Conservation (phyloP, 2,888 invertebrate genomes). For the Ceriagrion tenellum region DNA sequence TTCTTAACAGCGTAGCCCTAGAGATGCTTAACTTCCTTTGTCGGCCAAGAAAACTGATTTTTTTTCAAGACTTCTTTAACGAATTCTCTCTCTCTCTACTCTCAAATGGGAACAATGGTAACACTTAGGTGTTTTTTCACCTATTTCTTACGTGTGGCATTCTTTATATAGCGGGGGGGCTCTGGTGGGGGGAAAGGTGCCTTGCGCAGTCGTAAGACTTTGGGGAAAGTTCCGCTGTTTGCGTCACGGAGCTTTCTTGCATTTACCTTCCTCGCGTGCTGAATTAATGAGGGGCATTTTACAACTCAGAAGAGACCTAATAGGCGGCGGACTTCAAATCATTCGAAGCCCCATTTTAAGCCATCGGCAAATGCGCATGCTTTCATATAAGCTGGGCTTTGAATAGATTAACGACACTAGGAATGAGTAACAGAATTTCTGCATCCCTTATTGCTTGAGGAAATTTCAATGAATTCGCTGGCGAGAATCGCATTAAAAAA, state of each 20-base stretch:
- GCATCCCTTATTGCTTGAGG: no score
- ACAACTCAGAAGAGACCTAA: no score
- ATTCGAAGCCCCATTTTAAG: no score
- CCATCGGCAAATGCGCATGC: no score
- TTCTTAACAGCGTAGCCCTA: conserved; percentile 28
- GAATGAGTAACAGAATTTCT: no score
- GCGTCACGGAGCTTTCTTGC: neutral
- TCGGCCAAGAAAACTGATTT: neutral
- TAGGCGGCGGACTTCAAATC: no score
- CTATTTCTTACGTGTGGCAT: neutral
- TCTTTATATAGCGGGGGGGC: neutral
- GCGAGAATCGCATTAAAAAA: no score
- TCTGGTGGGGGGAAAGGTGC: neutral
- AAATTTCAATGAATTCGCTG: no score
- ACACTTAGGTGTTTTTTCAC: neutral
- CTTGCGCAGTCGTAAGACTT: neutral
- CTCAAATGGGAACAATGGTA: neutral
- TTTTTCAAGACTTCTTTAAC: neutral
- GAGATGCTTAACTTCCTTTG: conserved; percentile 2
- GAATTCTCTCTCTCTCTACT: neutral
- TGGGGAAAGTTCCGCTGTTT: neutral
- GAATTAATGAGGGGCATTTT: neutral
- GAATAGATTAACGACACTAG: no score
- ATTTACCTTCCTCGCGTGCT: neutral
- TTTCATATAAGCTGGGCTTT: no score